phyloP scores from a whole-genome alignment of 1,140 invertebrate species.

The Zaprionus tsacasi region DNA sequence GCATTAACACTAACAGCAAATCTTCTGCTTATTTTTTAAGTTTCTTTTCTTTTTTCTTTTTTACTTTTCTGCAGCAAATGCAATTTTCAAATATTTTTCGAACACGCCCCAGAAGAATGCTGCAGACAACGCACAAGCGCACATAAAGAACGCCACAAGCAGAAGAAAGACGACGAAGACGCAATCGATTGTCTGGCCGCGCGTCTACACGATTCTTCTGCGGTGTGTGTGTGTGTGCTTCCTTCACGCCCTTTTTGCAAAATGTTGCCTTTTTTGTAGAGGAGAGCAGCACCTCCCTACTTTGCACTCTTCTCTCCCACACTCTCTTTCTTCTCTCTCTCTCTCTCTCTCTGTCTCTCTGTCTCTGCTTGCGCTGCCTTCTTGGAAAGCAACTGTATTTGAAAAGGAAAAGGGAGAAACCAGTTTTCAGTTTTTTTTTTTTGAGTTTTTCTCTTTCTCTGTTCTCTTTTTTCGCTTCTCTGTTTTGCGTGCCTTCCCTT shows the following conservation, averaged over 20 bases:
- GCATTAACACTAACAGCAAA: slow-evolving; percentile 44
- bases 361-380: slow-evolving; percentile 13
- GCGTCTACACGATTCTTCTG: slow-evolving; percentile 7
- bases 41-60: slow-evolving; percentile 2
- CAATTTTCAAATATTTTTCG: slow-evolving; percentile 60
- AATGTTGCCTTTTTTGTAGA: slow-evolving; percentile 13
- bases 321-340: background rate
- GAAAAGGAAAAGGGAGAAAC: slow-evolving; percentile 82
- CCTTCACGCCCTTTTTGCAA: slow-evolving; percentile 32
- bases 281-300: background rate
- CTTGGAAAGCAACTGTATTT: slow-evolving; percentile 76
- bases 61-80: slow-evolving; percentile 29
- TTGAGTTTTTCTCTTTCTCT: slow-evolving; percentile 18
- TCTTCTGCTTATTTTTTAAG: slow-evolving; percentile 7
- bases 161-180: slow-evolving; percentile 15
- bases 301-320: background rate
- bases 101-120: slow-evolving; percentile 44
- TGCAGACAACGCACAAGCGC: slow-evolving; percentile 2
- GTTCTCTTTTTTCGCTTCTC: slow-evolving; percentile 8
- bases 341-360: background rate
- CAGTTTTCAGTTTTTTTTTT: slow-evolving; percentile 64
- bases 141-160: background rate
- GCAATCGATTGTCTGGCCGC: slow-evolving; percentile 35
- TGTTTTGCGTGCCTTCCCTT: background rate
- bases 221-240: too few species aligned